A percentile compares a stretch with the other conserved stretches of the same genome.
Conservation (phyloP, 2,797 vertebrate species). For the Phrynocephalus vlangalii region DNA sequence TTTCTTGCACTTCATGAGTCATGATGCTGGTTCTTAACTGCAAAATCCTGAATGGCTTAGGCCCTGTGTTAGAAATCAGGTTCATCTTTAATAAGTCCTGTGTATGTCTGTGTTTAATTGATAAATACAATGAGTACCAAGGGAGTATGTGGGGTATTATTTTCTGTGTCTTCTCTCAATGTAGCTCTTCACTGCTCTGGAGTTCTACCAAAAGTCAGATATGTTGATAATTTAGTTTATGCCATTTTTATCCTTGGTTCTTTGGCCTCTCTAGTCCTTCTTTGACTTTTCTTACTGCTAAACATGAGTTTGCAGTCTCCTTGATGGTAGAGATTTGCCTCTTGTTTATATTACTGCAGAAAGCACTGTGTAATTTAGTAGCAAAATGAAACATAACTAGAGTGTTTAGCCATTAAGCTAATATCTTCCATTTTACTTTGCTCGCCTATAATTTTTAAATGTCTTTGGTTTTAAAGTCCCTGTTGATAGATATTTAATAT, state of each 20-base stretch:
- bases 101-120: not conserved
- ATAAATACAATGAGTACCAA: not conserved
- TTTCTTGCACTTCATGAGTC: not conserved
- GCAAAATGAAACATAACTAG: too few species aligned
- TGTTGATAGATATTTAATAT: too few species aligned
- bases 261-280: not conserved
- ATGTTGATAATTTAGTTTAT: not conserved
- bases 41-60: not conserved
- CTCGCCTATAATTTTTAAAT: too few species aligned
- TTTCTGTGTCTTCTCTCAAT: not conserved
- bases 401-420: too few species aligned
- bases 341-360: not conserved
- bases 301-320: not conserved
- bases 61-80: not conserved
- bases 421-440: too few species aligned
- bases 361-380: not conserved
- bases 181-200: not conserved
- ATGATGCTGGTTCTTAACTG: not conserved
- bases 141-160: not conserved
- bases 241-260: not conserved
- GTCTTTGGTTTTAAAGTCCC: too few species aligned
- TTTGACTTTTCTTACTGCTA: not conserved
- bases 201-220: conserved; percentile 12
- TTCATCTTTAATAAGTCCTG: not conserved
- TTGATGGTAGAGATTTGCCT: not conserved